Conservation (phyloP, 2,888 invertebrate genomes). For the Pyralis farinalis region DNA sequence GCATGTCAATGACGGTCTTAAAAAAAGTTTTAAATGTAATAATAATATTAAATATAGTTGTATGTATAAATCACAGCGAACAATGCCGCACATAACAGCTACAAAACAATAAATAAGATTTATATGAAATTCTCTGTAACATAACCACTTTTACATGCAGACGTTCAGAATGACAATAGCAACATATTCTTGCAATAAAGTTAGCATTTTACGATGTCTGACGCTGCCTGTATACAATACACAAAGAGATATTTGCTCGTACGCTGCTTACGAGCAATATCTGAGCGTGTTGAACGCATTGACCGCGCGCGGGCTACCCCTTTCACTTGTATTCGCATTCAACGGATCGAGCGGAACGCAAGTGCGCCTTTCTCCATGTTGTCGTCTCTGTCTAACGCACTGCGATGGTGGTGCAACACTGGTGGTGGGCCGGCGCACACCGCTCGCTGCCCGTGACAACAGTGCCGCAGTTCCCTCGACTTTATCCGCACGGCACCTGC, state of each 20-base stretch:
- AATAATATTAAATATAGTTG: too few relatives aligned
- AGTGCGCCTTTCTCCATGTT: conserved; percentile 74
- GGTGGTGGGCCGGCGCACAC: conserved; percentile 62
- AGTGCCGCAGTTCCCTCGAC: conserved; percentile 70
- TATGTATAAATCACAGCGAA: too few relatives aligned
- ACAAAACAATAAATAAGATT: background rate
- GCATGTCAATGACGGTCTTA: background rate
- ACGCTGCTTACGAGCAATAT: conserved; percentile 39
- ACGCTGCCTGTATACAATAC: conserved; percentile 14
- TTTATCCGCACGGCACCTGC: conserved; percentile 71
- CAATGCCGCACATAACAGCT: background rate
- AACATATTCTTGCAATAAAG: conserved; percentile 24
- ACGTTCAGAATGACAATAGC: conserved; percentile 19
- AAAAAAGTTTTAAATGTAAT: too few relatives aligned
- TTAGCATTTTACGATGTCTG: conserved; percentile 25
- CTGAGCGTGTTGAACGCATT: conserved; percentile 50
- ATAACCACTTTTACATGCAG: background rate
- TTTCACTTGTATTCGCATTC: conserved; percentile 75
- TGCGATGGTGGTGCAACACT: conserved; percentile 45
- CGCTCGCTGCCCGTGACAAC: conserved; percentile 53
- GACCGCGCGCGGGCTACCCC: conserved; percentile 72
- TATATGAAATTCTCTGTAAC: background rate
- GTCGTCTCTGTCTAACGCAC: conserved; percentile 71
- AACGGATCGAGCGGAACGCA: conserved; percentile 69
- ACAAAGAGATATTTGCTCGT: conserved; percentile 42